Base-by-base conservation (phyloP, 1,140 invertebrate species). In the Drosophila paulistorum region DNA sequence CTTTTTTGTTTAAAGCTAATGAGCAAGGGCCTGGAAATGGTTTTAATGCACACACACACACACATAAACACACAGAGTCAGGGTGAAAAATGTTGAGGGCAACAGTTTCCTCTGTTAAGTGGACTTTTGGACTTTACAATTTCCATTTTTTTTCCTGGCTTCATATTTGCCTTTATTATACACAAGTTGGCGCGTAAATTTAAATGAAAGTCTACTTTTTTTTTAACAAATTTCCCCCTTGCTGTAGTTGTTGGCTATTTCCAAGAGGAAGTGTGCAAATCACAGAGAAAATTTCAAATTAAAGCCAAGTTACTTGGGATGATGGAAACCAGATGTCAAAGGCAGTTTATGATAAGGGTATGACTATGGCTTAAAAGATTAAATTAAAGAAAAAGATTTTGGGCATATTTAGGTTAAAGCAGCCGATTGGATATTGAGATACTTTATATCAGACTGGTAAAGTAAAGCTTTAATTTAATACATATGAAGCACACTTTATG, bases 21-120 rank as follows among this genome's bases (percentile, higher is more conserved):
- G 70, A 74, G 74, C 68, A 62, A 62, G 51, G 69, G 69, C 58
- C 39, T 59, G 65, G 45, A 68, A 80, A 85, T 70, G 71, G 62
- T 85, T 78, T 85, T 83, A 83, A 83, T 83, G 74, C 74, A 71
- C 51, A 57, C 30, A 26, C 61, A 51, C 3, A 51, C 45, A 48
- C 17, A 69, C n/a, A 23, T 3, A 48, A n/a, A 20, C 9, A 14
- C 10, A 2, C 3, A 7, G 7, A 51, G 45, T 23, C 45, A n/a
- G 23, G 45, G 30, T 60, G 65, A 42, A 60, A 48, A 66, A 71
- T 42, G 54, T 42, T 75, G 71, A 65, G 63, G 69, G 73, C 58
- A 83, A 85, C 68, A 74, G 85, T 85, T 82, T 82, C 69, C 17
- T 59, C 61, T 73, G 65, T 85, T 85, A 77, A 84, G 69, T 77